Conservation (phyloP, 2,888 invertebrate genomes). For the Tetranychus piercei region DNA sequence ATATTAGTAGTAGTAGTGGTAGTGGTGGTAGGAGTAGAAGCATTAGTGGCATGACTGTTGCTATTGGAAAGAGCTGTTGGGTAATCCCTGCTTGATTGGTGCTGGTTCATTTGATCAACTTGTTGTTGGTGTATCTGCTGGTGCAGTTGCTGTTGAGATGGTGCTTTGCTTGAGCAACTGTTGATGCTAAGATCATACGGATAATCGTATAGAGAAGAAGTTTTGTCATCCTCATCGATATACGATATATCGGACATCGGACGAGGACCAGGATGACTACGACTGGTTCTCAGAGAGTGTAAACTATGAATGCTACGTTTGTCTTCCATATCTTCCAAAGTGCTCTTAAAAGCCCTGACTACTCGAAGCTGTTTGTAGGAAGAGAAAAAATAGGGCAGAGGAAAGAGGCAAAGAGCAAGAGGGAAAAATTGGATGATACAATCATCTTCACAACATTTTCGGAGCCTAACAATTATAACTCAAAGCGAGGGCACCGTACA, state of each 20-base stretch:
- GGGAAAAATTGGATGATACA: slow-evolving; percentile 30
- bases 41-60: not conserved
- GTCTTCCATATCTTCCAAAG: slow-evolving; percentile 97
- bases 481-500: not conserved
- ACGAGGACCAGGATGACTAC: slow-evolving; percentile 52
- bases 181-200: slow-evolving; percentile 23
- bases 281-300: slow-evolving; percentile 55
- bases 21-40: not conserved
- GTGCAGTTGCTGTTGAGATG: not conserved
- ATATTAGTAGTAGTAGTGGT: not conserved
- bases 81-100: not conserved
- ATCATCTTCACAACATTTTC: slow-evolving; percentile 20
- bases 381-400: slow-evolving; percentile 18
- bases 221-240: slow-evolving; percentile 47
- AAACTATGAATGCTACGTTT: slow-evolving; percentile 94
- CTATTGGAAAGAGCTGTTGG: not conserved
- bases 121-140: not conserved
- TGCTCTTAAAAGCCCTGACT: slow-evolving; percentile 98
- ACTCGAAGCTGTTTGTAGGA: slow-evolving; percentile 75
- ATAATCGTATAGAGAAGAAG: slow-evolving; percentile 33
- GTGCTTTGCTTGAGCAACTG: not conserved
- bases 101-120: not conserved
- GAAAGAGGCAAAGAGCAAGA: slow-evolving; percentile 30
- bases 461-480: not conserved
- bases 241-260: slow-evolving; percentile 65